Percentiles rank a stretch among this genome's conserved stretches.
phyloP scores from a whole-genome alignment of 2,113 vertebrate species.

The Megalops atlanticus region DNA sequence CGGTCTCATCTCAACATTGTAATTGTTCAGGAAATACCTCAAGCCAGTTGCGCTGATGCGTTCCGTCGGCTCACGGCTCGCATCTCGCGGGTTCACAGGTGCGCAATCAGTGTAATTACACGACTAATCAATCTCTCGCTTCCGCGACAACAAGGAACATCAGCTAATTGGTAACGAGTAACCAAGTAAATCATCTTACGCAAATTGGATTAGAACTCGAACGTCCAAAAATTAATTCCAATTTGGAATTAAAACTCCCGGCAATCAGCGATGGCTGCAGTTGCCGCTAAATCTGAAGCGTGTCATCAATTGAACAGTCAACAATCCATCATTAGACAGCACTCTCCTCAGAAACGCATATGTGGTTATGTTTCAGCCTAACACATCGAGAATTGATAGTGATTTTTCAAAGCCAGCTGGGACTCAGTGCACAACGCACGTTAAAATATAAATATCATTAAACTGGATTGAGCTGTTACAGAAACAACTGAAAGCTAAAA shows the following conservation, averaged over 20 bases:
- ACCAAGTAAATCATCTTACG: not conserved
- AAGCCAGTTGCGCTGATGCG: not conserved
- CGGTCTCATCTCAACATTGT: not conserved
- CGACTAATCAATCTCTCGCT: slow-evolving; percentile 1
- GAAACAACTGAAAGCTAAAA: not conserved
- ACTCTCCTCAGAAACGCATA: not conserved
- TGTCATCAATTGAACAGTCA: no score
- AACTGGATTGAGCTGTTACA: no score
- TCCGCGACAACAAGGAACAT: not conserved
- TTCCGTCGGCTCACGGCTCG: not conserved
- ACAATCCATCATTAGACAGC: no score
- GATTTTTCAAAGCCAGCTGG: not conserved
- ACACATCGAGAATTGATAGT: not conserved
- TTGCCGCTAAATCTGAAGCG: not conserved
- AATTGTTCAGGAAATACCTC: not conserved
- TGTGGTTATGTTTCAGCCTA: no score
- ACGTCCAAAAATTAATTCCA: not conserved
- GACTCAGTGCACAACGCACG: not conserved
- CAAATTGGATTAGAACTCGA: not conserved
- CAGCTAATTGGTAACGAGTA: not conserved
- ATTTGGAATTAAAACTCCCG: not conserved
- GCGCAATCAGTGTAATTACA: slow-evolving; percentile 5
- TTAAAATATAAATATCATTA: not conserved
- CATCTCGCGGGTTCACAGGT: slow-evolving; percentile 3
- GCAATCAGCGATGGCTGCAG: not conserved